These are phyloP conservation scores for Luidia sarsii DNA, from an alignment of 53 echinoderm and acorn worm genomes.

Conservation along the genomic window DNA sequence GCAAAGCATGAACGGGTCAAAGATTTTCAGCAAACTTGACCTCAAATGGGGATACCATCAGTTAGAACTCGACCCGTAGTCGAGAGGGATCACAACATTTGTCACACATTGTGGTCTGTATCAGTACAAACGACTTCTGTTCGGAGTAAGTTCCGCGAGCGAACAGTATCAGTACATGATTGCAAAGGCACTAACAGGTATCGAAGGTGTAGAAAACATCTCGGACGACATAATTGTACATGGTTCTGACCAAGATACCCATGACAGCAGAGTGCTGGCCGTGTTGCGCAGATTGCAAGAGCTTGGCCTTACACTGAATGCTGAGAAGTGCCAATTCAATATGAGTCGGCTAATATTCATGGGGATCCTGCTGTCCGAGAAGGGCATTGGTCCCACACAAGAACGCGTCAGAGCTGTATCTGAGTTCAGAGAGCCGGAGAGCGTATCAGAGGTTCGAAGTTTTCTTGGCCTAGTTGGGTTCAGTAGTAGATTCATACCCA, in stretches of 20 bases:
- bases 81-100: constrained; percentile 61
- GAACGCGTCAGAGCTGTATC: constrained; percentile 45
- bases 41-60: constrained; percentile 73
- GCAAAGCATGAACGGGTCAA: constrained; percentile 42
- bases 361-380: constrained; percentile 39
- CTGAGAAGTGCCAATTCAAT: constrained; percentile 56
- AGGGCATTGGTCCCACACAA: constrained; percentile 56
- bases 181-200: no score
- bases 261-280: neutral
- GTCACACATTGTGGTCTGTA: constrained; percentile 68
- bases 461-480: constrained; percentile 64
- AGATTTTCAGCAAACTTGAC: constrained; percentile 65
- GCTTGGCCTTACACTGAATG: constrained; percentile 54
- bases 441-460: constrained; percentile 57
- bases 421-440: constrained; percentile 51
- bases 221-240: neutral
- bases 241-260: neutral
- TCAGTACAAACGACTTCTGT: constrained; percentile 40
- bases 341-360: constrained; percentile 65
- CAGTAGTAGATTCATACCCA: constrained; percentile 51
- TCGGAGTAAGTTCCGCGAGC: constrained; percentile 1
- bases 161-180: no score
- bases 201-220: no score
- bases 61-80: constrained; percentile 56
- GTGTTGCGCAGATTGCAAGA: no score